Percentiles rank a stretch among this genome's conserved stretches.
Evolutionary conservation across 2,797 vertebrate species (phyloP).

Genomic region (Hirundo rustica): DNA sequence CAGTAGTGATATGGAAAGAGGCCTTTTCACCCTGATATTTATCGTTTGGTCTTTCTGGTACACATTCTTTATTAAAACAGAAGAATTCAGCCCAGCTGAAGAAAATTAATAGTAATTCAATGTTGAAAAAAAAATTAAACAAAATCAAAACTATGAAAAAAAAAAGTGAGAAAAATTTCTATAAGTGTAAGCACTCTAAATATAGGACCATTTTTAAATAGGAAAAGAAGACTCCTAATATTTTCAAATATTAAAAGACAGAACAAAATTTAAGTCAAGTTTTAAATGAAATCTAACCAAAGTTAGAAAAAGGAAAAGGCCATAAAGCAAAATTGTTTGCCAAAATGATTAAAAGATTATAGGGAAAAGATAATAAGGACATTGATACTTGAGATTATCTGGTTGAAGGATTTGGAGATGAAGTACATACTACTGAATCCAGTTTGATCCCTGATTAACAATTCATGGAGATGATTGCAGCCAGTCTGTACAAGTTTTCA

Average conservation of each 20-base stretch:
- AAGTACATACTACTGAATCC: not conserved
- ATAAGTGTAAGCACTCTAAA: not conserved
- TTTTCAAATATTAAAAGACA: not conserved
- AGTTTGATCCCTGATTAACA: not conserved
- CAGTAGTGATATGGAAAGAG: not conserved
- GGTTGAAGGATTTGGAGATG: not conserved
- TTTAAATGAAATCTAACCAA: not conserved
- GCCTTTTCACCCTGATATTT: not conserved
- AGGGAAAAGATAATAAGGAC: not conserved
- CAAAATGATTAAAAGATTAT: not conserved
- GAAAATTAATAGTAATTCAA: not conserved
- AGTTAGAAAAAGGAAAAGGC: not conserved
- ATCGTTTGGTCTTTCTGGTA: not conserved
- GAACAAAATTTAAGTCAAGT: not conserved
- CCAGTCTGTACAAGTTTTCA: not conserved
- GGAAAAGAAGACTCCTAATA: accelerated
- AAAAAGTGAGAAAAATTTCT: not conserved
- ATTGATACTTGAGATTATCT: not conserved
- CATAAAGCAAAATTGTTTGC: not conserved
- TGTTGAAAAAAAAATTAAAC: not conserved
- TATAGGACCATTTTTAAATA: not conserved
- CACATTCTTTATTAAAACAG: not conserved
- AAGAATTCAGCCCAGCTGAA: not conserved
- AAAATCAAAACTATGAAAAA: not conserved
- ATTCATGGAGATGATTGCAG: not conserved